Evolutionary conservation across 92 coral and sea anemone genomes (phyloP), one percentile per base, ranked within the genome.

Genomic region (Epizoanthus illoricatus): DNA sequence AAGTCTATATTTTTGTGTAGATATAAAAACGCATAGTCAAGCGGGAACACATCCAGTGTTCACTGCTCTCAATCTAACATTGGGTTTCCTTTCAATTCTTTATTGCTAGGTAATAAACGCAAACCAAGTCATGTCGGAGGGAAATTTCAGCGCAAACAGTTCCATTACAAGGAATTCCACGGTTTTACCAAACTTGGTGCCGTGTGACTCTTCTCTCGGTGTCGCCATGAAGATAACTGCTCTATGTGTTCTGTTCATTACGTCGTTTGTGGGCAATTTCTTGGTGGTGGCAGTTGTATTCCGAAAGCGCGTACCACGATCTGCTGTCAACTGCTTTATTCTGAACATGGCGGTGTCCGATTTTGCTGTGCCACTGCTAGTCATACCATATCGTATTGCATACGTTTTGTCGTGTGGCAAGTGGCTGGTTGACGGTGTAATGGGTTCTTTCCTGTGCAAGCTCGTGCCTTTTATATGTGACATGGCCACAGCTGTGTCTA

Each of bases 381-480:
- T 33, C 0, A 17, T 74, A 13, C 80, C 80, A 10, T 24, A 4
- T 20, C 80, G 64, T 18, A 55, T 74, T 28, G 80, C 23, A 6
- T 18, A 56, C 33, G 47, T 74, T 74, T 74, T 74, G 15, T 54
- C 80, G 17, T 74, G 80, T 56, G 57, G 16, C 33, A 57, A 16
- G 47, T 74, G 64, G 65, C 58, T 74, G 19, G 5, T 74, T 28
- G 65, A 57, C 40, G 80, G 80, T 11, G 15, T 11, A 16, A 7
- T 36, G 61, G 80, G 80, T 55, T 28, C 66, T 74, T 65, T 74
- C 8, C 66, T 74, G 49, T 74, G 80, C 80, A 74, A 74, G 36
- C 20, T 74, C 21, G 1, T 56, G 52, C 65, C 80, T 47, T 74
- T 74, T 40, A 9, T 74, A 47, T 11, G 80, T 15, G 80, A 74